A percentile compares a stretch with the other conserved stretches of the same genome.
Evolutionary conservation across 2,888 invertebrate species (phyloP).

Genomic region (Urechis unicinctus): DNA sequence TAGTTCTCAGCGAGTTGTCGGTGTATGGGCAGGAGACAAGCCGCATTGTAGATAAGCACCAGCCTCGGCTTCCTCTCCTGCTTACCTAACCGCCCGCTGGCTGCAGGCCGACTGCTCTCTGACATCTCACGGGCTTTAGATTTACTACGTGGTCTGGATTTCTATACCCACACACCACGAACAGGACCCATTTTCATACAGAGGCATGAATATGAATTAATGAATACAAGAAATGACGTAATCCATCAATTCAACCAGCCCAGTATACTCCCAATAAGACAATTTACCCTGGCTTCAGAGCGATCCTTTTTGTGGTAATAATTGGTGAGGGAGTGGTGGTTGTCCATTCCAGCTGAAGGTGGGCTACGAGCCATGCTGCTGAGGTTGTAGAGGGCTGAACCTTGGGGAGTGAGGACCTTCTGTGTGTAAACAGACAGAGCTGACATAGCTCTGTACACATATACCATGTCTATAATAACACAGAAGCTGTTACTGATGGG

Average conservation of each 20-base stretch:
- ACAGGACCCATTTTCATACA: background rate
- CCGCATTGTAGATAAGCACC: constrained; percentile 61
- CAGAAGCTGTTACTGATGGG: no score
- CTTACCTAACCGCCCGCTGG: no score
- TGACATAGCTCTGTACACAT: constrained; percentile 60
- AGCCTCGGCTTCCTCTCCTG: constrained; percentile 42
- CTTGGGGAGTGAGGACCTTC: constrained; percentile 29
- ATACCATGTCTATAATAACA: no score
- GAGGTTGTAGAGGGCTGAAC: constrained; percentile 11
- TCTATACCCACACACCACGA: constrained; percentile 3
- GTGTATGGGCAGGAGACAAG: constrained; percentile 70
- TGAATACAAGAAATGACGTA: no score
- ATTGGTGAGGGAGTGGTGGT: constrained; percentile 55
- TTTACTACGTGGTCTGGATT: constrained; percentile 7
- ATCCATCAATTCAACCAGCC: background rate
- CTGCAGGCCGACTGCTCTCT: no score
- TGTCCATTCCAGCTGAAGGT: constrained; percentile 50
- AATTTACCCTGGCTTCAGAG: background rate
- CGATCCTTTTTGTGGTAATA: constrained; percentile 33
- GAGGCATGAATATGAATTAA: no score
- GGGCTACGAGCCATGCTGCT: constrained; percentile 21
- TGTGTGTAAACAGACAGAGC: constrained; percentile 58
- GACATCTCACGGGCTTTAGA: constrained; percentile 2
- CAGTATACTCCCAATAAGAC: no score
- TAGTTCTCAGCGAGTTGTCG: constrained; percentile 78